phyloP scores from a whole-genome alignment of 2,113 vertebrate genomes.

The Chelonoidis abingdonii region DNA sequence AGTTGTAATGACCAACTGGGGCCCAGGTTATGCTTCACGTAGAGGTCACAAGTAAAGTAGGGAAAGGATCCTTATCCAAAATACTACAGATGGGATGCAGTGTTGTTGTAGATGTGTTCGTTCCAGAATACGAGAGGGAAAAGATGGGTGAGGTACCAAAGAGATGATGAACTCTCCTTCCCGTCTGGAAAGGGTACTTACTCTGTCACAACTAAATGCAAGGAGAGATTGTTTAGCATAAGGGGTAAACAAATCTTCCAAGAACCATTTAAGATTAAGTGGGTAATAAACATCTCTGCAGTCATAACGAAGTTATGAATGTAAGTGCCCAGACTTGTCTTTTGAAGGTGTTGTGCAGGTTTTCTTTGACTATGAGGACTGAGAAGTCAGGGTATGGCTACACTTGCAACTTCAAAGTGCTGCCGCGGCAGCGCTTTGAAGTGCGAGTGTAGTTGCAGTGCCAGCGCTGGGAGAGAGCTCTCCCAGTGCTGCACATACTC shows the following conservation, averaged over 20 bases:
- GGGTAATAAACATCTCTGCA: not conserved
- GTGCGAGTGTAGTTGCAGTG: too few relatives aligned
- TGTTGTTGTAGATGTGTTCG: too few relatives aligned
- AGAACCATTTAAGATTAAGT: not conserved
- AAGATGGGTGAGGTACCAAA: too few relatives aligned
- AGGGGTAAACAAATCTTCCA: not conserved
- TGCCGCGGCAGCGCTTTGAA: too few relatives aligned
- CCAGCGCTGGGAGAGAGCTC: too few relatives aligned
- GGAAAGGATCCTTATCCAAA: constrained; percentile 14
- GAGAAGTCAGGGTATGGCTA: not conserved
- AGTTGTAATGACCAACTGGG: not conserved
- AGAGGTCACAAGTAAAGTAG: not conserved
- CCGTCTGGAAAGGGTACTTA: not conserved
- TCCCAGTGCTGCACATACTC: too few relatives aligned
- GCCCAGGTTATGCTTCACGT: not conserved
- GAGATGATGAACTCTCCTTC: too few relatives aligned
- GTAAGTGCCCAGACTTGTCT: not conserved
- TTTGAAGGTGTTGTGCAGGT: not conserved
- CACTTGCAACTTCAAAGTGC: too few relatives aligned
- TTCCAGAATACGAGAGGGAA: too few relatives aligned
- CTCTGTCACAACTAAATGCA: not conserved
- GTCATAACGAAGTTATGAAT: not conserved
- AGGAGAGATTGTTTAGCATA: not conserved
- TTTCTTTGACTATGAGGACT: not conserved
- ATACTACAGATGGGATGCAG: fast-evolving